Evolutionary conservation across 2,113 vertebrate genomes (phyloP).

Genomic region (Strix aluco): DNA sequence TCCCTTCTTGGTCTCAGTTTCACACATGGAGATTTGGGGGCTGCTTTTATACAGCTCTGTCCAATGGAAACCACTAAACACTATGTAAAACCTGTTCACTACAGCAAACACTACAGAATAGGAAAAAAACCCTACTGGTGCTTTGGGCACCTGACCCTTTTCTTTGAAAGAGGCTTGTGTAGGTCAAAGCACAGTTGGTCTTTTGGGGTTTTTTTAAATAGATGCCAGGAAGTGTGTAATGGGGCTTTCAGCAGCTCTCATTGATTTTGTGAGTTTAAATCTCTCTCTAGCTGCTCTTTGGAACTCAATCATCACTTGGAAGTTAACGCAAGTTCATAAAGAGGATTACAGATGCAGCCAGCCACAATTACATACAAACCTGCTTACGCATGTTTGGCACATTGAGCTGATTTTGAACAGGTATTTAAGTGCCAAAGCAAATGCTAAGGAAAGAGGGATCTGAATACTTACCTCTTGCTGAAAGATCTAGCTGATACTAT

Average conservation of each 20-base stretch:
- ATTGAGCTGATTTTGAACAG: not conserved
- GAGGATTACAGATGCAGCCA: not conserved
- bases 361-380: not conserved
- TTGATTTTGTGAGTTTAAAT: not conserved
- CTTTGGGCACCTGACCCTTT: not conserved
- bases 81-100: not conserved
- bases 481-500: not conserved
- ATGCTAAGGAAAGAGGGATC: not conserved
- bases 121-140: not conserved
- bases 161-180: not conserved
- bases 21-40: not conserved
- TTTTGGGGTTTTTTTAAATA: not conserved
- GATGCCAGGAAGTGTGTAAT: not conserved
- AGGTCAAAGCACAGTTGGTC: not conserved
- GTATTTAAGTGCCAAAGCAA: not conserved
- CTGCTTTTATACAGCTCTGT: not conserved
- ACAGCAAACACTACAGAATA: not conserved
- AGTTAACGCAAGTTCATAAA: not conserved
- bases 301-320: not conserved
- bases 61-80: not conserved
- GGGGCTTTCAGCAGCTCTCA: not conserved
- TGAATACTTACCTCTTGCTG: not conserved
- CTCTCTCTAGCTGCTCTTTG: conserved; percentile 5
- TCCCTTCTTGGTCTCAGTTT: not conserved
- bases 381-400: not conserved